phyloP scores from a whole-genome alignment of 2,797 vertebrate genomes.

The Sitta carolinensis region DNA sequence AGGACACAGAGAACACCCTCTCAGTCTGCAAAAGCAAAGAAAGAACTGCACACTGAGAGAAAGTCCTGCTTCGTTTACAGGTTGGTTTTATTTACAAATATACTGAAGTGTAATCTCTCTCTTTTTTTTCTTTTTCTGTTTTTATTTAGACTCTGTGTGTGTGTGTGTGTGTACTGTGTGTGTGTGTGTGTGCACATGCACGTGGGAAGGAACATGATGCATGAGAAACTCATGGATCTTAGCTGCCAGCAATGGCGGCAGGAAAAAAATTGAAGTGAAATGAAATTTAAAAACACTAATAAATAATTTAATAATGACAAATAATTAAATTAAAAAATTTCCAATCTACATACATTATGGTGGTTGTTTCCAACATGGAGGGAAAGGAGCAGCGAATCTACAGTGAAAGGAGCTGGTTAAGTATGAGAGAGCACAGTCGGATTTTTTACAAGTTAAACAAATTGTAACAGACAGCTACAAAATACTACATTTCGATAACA shows the following conservation, averaged over 20 bases:
- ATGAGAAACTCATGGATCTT: slow-evolving; percentile 27
- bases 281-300: slow-evolving; percentile 76
- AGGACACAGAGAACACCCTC: background rate
- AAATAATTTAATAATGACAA: slow-evolving; percentile 85
- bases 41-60: slow-evolving; percentile 45
- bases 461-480: slow-evolving; percentile 75
- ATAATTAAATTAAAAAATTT: slow-evolving; percentile 77
- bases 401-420: slow-evolving; percentile 63
- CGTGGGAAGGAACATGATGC: slow-evolving; percentile 47
- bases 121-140: slow-evolving; percentile 46
- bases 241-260: slow-evolving; percentile 30
- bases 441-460: slow-evolving; percentile 79
- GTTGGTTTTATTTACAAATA: slow-evolving; percentile 83
- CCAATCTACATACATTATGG: slow-evolving; percentile 63
- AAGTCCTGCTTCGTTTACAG: slow-evolving; percentile 71
- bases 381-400: slow-evolving; percentile 7
- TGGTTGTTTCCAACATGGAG: slow-evolving; percentile 29
- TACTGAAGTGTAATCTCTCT: slow-evolving; percentile 73
- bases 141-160: background rate
- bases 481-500: slow-evolving; percentile 76
- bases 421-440: slow-evolving; percentile 68
- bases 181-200: background rate
- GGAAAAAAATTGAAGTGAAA: slow-evolving; percentile 28
- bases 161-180: background rate
- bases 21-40: slow-evolving; percentile 1